phyloP scores from a whole-genome alignment of 2,888 invertebrate genomes.

The Dilophus febrilis region DNA sequence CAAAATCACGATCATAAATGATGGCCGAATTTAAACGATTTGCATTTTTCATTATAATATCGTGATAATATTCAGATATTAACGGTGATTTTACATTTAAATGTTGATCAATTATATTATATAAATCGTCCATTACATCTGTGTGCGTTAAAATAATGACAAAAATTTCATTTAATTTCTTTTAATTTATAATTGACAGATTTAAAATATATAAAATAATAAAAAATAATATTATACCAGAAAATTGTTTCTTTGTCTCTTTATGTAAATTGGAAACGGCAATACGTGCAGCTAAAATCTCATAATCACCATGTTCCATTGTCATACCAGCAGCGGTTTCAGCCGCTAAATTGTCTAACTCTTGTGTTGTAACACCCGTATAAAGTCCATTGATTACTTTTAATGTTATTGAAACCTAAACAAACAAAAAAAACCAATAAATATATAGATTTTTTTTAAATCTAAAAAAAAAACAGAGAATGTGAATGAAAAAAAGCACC shows the following conservation, averaged over 20 bases:
- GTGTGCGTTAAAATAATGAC: slow-evolving; percentile 16
- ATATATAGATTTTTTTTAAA: no score
- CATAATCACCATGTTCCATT: slow-evolving; percentile 94
- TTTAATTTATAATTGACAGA: slow-evolving; percentile 7
- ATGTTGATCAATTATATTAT: slow-evolving; percentile 54
- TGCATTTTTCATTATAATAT: slow-evolving; percentile 72
- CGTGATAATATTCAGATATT: slow-evolving; percentile 69
- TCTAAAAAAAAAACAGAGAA: neutral
- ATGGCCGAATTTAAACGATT: slow-evolving; percentile 85
- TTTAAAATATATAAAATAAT: no score
- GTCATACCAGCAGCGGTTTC: slow-evolving; percentile 97
- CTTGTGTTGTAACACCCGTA: slow-evolving; percentile 90
- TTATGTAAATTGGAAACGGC: slow-evolving; percentile 96
- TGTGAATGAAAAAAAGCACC: no score
- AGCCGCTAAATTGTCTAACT: slow-evolving; percentile 93
- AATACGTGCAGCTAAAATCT: slow-evolving; percentile 71
- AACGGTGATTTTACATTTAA: slow-evolving; percentile 60
- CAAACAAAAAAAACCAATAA: no score
- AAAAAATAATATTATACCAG: no score
- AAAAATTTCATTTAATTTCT: no score
- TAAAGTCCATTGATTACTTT: slow-evolving; percentile 93
- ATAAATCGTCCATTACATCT: slow-evolving; percentile 84
- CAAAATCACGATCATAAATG: slow-evolving; percentile 92
- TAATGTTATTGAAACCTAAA: slow-evolving; percentile 60
- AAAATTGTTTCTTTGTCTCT: slow-evolving; percentile 89